Conservation (phyloP, 2,113 vertebrate species). For the Telmatochromis sp. region DNA sequence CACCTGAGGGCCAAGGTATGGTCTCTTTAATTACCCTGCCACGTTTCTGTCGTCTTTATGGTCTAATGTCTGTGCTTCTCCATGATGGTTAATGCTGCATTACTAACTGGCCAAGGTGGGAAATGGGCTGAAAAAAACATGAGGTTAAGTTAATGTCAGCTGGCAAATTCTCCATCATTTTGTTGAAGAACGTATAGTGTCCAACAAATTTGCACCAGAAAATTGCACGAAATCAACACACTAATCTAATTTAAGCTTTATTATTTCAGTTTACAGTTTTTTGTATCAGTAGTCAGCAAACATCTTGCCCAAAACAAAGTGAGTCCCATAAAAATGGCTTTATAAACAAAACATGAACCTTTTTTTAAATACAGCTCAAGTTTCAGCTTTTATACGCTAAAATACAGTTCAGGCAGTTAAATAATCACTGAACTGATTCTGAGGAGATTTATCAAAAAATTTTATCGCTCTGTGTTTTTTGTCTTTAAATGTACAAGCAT, state of each 20-base stretch:
- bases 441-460: not conserved
- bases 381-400: rapidly evolving
- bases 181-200: not conserved
- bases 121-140: not conserved
- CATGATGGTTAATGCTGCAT: not conserved
- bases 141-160: not conserved
- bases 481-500: not conserved
- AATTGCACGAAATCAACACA: not conserved
- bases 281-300: not conserved
- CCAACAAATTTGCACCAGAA: not conserved
- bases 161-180: not conserved
- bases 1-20: conserved; percentile 58
- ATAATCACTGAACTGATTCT: rapidly evolving
- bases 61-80: not conserved
- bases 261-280: not conserved
- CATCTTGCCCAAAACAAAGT: not conserved
- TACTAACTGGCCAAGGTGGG: not conserved
- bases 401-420: not conserved
- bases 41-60: not conserved
- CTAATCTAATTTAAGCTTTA: not conserved
- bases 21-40: not conserved
- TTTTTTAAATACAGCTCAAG: rapidly evolving
- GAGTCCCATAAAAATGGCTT: not conserved
- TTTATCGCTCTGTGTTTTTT: not conserved
- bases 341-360: not conserved